Evolutionary conservation across 2,888 invertebrate species (phyloP).

Genomic region (Pachydiplax longipennis): DNA sequence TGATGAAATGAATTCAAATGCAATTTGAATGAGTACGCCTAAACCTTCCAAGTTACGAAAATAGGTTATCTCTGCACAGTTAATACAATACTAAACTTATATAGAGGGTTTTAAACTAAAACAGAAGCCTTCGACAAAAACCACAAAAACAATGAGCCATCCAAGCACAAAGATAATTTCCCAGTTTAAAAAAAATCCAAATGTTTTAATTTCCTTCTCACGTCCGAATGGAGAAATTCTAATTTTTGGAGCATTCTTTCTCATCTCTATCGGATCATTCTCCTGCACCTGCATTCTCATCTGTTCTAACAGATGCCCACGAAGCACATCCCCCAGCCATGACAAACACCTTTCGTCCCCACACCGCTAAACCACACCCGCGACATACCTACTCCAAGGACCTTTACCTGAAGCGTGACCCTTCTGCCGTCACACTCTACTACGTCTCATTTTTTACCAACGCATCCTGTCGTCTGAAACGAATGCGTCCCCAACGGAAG

Average conservation of each 20-base stretch:
- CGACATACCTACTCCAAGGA: conserved; percentile 28
- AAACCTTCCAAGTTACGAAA: too few species aligned
- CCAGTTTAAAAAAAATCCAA: too few species aligned
- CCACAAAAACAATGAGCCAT: neutral
- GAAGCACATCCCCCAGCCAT: neutral
- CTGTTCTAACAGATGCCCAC: neutral
- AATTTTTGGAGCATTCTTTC: neutral
- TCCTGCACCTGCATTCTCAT: neutral
- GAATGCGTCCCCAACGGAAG: neutral
- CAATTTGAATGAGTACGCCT: too few species aligned
- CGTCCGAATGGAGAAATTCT: neutral
- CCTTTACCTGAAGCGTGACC: conserved; percentile 30
- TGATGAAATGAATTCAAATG: too few species aligned
- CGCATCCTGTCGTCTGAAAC: neutral
- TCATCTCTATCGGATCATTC: neutral
- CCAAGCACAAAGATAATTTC: too few species aligned
- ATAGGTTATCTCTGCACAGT: too few species aligned
- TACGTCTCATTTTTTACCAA: neutral
- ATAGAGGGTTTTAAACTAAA: too few species aligned
- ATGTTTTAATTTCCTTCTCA: neutral
- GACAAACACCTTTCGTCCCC: neutral
- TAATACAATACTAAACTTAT: too few species aligned
- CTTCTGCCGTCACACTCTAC: neutral
- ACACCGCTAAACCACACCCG: neutral
- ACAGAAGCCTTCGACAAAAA: neutral